A percentile compares a stretch with the other conserved stretches of the same genome.
phyloP scores from a whole-genome alignment of 64 coral and sea anemone genomes.

The Pocillopora damicornis region DNA sequence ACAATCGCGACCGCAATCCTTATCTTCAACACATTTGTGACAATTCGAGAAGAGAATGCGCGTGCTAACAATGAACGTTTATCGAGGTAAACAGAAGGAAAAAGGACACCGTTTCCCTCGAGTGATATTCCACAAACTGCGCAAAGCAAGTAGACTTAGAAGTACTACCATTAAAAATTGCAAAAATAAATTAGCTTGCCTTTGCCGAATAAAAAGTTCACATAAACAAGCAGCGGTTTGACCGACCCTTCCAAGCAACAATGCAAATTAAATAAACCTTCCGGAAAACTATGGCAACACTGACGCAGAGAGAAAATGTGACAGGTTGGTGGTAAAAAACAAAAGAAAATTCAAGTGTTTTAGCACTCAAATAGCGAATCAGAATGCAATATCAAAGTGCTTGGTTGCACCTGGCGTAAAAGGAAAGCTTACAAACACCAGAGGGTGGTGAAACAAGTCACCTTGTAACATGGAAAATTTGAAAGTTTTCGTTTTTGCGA shows the following conservation, averaged over 20 bases:
- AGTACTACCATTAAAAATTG: not conserved
- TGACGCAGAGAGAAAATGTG: not conserved
- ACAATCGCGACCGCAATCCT: not conserved
- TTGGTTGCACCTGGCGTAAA: not conserved
- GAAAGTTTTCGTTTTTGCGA: too few relatives aligned
- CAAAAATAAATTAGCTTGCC: not conserved
- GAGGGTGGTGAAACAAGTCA: not conserved
- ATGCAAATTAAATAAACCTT: not conserved
- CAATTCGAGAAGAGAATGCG: not conserved
- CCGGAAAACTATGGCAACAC: not conserved
- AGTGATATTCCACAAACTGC: not conserved
- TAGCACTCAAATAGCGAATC: conserved; percentile 11
- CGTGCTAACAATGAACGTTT: not conserved
- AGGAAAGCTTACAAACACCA: not conserved
- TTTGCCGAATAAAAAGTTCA: not conserved
- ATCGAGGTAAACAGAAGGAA: not conserved
- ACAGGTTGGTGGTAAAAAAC: not conserved
- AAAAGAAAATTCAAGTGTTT: not conserved
- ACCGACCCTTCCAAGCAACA: not conserved
- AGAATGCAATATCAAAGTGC: not conserved
- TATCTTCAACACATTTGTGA: not conserved
- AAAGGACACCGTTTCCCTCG: not conserved
- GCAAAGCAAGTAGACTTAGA: not conserved
- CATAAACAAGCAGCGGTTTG: not conserved
- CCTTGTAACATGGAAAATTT: too few relatives aligned